Evolutionary conservation across 2,113 vertebrate genomes (phyloP).

Genomic region (Vicugna pacos): DNA sequence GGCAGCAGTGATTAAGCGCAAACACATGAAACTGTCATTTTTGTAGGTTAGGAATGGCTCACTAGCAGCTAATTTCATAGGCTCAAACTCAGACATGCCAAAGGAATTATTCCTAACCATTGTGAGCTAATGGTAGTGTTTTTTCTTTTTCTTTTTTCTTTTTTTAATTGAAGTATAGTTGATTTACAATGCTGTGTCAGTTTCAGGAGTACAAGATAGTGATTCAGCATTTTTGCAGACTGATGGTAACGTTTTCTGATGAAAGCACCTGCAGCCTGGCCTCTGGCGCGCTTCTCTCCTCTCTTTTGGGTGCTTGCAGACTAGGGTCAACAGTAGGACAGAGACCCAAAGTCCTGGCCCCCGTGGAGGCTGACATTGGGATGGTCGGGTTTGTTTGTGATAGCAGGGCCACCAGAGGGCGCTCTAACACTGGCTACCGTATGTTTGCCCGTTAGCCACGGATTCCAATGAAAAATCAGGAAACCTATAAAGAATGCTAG

Average conservation of each 20-base stretch:
- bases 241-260: not conserved
- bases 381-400: not conserved
- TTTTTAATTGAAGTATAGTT: not conserved
- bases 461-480: not conserved
- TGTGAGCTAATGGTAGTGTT: not conserved
- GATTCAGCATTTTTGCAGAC: not conserved
- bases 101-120: not conserved
- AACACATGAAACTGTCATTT: not conserved
- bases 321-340: rapidly evolving
- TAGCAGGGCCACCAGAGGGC: constrained; percentile 60
- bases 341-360: not conserved
- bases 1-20: not conserved
- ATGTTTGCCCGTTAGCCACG: rapidly evolving
- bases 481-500: not conserved
- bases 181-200: not conserved
- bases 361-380: rapidly evolving
- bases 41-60: not conserved
- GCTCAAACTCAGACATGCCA: not conserved
- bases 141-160: not conserved
- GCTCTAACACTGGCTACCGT: not conserved
- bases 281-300: not conserved
- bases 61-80: not conserved
- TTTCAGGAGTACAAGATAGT: not conserved
- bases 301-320: rapidly evolving
- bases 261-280: not conserved